Evolutionary conservation across 1,140 invertebrate genomes (phyloP), one percentile per base, ranked within the genome.

Genomic region (Protaetia brevitarsis): DNA sequence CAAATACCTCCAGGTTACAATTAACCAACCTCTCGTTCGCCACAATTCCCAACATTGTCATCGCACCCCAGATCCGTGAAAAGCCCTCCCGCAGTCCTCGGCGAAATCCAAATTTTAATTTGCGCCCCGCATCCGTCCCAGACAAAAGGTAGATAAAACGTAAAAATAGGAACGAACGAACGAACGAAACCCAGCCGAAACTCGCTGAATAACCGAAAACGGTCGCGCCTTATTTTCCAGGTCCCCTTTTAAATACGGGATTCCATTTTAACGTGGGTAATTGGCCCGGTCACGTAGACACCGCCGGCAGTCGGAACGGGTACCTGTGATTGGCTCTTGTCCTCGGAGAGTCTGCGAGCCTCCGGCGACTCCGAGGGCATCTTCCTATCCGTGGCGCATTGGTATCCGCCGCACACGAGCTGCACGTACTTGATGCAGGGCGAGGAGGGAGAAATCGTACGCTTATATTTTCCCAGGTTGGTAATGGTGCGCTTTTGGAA

Each of bases 181-280:
- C n/a, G n/a, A n/a, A n/a, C n/a, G n/a, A n/a, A n/a, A n/a, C n/a
- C n/a, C n/a, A n/a, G 21, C 16, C 16, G 41, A 19, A 3, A 21
- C 3, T 51, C 41, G 41, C 26, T 59, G 57, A 29, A 59, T 29
- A 59, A 59, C 30, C 57, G 30, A 29, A 29, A 29, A 4, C 7
- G 3, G 11, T 13, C 57, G 21, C 21, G 1, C 51, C 27, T 5
- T 28, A 36, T 62, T 36, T 68, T 76, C 10, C 68, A 87, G 90
- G 93, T 11, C 93, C 93, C 0, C 78, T 96, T 10, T 82, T 96
- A 8, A 95, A 94, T 76, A 95, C 93, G 0, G 93, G 93, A 0
- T 96, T 96, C 75, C 92, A 95, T 77, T 95, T 96, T 82, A 95
- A 94, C 79, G 93, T 95, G 19, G 93, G 92, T 56, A 94, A 93